phyloP scores from a whole-genome alignment of 2,113 vertebrate genomes.

The Gobius niger region DNA sequence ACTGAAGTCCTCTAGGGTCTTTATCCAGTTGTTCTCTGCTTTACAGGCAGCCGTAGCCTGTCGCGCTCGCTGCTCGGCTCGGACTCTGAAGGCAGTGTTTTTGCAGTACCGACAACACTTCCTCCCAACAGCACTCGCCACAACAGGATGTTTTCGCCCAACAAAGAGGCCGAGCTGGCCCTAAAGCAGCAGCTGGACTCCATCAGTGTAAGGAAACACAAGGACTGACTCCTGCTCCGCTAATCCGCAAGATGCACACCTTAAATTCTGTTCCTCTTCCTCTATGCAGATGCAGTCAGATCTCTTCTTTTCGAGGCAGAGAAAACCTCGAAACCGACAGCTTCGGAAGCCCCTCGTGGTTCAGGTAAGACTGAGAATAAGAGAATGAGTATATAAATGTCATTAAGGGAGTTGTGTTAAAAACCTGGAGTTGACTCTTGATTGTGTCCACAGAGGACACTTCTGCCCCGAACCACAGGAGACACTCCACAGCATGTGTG shows the following conservation, averaged over 20 bases:
- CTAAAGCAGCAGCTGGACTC: slow-evolving; percentile 93
- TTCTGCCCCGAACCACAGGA: slow-evolving; percentile 91
- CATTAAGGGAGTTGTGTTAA: background rate
- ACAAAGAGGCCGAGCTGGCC: slow-evolving; percentile 90
- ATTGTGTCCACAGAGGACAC: slow-evolving; percentile 81
- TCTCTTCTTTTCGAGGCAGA: slow-evolving; percentile 89
- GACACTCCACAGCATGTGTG: slow-evolving; percentile 92
- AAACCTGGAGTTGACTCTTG: slow-evolving; percentile 5
- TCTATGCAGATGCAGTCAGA: slow-evolving; percentile 83
- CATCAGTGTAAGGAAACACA: slow-evolving; percentile 84
- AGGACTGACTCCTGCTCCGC: background rate
- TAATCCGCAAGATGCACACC: too few relatives aligned
- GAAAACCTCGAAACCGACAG: slow-evolving; percentile 88
- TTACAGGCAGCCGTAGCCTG: slow-evolving; percentile 83
- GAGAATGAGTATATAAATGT: background rate
- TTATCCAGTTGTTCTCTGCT: background rate
- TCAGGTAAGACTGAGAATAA: slow-evolving; percentile 80
- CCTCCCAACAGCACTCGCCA: slow-evolving; percentile 94
- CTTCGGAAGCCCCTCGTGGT: slow-evolving; percentile 93
- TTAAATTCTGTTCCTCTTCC: background rate
- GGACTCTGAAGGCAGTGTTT: slow-evolving; percentile 86
- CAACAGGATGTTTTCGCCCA: slow-evolving; percentile 89
- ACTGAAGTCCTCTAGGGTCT: background rate
- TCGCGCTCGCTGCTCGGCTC: slow-evolving; percentile 85
- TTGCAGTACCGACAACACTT: slow-evolving; percentile 92